Base-by-base conservation (phyloP, 2,888 invertebrate genomes). In the Lasioglossum morio region DNA sequence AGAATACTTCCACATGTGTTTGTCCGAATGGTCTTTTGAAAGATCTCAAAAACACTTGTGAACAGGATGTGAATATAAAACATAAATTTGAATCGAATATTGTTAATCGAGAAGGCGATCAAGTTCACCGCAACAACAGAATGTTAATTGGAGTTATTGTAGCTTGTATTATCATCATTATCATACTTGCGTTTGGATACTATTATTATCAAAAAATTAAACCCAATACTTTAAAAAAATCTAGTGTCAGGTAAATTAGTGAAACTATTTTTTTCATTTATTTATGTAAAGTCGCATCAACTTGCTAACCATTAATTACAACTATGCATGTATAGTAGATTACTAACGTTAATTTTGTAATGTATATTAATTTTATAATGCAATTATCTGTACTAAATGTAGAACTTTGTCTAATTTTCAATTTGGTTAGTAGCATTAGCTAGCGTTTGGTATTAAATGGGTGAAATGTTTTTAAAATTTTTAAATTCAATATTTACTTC, bases 21-120 rank as follows among this genome's bases (percentile, higher is more conserved):
- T 97, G 97, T 89, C 95, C 95, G 72, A 94, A 96, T 92, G 97
- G 97, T 2, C 91, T 91, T 34, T 66, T 76, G 0, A 79, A 82
- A 23, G 37, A 74, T 23, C 12, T 82, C 7, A 81, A 86, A 12
- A 78, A 53, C 8, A 80, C n/a, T 30, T 93, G 94, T 30, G 30
- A 43, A 14, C 76, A 81, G 66, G 74, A 84, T 2, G n/a, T 48
- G 8, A 86, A 84, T 70, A 37, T 27, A 37, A 72, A 69, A 4
- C 5, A 86, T 19, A 78, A 78, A 82, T 77, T 87, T 23, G n/a
- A 72, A 30, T 66, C 69, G 2, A n/a, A 2, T 7, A 46, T 14
- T 34, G 23, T 1, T 23, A 10, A 14, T 23, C 23, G 0, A 12
- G 79, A 34, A 12, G 30, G 43, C 3, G 63, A 75, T 23, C 48